phyloP scores from a whole-genome alignment of 2,888 invertebrate species.

The Lepidonotus clava region DNA sequence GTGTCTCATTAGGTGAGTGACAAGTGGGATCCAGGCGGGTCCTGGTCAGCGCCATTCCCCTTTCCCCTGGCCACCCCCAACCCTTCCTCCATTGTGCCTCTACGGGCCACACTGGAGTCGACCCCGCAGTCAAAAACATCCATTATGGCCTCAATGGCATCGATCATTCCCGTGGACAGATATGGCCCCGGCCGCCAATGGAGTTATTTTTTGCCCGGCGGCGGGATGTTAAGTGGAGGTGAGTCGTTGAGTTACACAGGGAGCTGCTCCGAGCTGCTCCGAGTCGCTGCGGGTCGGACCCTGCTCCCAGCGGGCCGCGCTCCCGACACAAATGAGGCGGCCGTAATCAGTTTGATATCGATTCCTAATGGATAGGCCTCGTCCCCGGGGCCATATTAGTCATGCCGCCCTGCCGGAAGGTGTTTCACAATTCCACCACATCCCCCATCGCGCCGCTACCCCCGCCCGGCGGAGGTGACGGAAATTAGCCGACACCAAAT shows the following conservation, averaged over 20 bases:
- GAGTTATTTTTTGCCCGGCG: conserved; percentile 36
- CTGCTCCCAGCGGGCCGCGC: background rate
- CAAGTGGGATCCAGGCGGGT: conserved; percentile 36
- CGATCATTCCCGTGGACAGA: conserved; percentile 44
- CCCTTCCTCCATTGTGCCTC: too few species aligned
- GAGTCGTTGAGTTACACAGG: background rate
- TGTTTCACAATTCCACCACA: background rate
- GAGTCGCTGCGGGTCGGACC: background rate
- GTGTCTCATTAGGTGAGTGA: conserved; percentile 44
- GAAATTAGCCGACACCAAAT: too few species aligned
- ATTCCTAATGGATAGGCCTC: conserved; percentile 30
- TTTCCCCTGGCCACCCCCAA: background rate
- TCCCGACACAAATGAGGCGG: background rate
- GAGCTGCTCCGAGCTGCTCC: background rate
- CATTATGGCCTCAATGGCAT: conserved; percentile 40
- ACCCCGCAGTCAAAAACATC: conserved; percentile 37
- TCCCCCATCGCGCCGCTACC: background rate
- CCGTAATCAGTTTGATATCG: conserved; percentile 47
- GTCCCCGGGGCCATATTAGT: conserved; percentile 33
- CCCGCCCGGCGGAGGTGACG: too few species aligned
- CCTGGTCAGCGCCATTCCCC: conserved; percentile 31
- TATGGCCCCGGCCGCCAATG: conserved; percentile 17
- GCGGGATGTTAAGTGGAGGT: background rate
- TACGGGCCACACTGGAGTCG: background rate
- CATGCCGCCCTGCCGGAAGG: background rate